Base-by-base conservation (phyloP, 2,113 vertebrate genomes). In the Dinomys branickii region DNA sequence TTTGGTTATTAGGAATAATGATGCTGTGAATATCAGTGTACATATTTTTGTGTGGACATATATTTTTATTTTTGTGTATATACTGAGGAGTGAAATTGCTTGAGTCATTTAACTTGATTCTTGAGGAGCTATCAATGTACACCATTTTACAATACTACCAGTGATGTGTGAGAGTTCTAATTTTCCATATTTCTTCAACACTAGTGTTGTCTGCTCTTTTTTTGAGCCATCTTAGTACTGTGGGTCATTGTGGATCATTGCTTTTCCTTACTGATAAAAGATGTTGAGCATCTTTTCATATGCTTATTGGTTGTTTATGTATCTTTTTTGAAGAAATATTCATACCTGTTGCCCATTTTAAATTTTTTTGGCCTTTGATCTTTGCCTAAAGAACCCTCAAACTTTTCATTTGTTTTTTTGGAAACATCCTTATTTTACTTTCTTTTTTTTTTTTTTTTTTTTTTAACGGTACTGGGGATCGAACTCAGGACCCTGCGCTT, bases 291-390 rank as follows among this genome's bases (percentile, higher is more conserved):
- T 41, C 69, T 71, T 71, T 22, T 22, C n/a, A 22, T 73, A 20
- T 73, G 8, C 38, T 71, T 71, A 71, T 38, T 73, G n/a, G 20
- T 24, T 5, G 6, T 75, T 92, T 77, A 8, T 71, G 71, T 71
- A 28, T 73, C 33, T 88, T 65, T 87, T 61, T 78, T 73, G 41
- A 47, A 90, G 54, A 91, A 71, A 84, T 91, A 14, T 63, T 94
- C 58, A 77, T 38, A 80, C 63, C 52, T 38, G 50, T 92, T 87
- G 81, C 19, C 11, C 8, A 58, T 90, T 93, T 96, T 69, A 28
- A 85, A 28, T 90, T 91, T 44, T 35, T 78, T 88, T 75, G 65
- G 16, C 38, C 22, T 84, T 52, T 83, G n/a, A 63, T 56, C 20
- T 63, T 88, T 84, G 56, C 44, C 14, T 88, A 35, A 65, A 54